Conservation (phyloP, 2,113 vertebrate species). For the Calypte anna region DNA sequence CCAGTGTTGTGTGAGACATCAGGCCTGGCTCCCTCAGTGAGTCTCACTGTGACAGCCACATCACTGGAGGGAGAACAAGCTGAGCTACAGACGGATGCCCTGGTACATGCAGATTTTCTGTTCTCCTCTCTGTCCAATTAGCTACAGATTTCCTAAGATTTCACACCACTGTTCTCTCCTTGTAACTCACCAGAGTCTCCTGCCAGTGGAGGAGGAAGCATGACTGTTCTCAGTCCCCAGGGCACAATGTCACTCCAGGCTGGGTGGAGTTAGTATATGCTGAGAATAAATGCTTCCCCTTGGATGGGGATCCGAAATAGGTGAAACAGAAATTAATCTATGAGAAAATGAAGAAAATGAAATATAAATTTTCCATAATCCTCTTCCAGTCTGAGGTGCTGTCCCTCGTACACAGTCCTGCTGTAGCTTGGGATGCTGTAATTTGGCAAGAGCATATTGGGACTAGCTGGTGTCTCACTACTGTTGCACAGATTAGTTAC, state of each 20-base stretch:
- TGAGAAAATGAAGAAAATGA: neutral
- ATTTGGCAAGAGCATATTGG: neutral
- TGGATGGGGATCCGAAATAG: neutral
- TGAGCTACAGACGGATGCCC: slow-evolving; percentile 43
- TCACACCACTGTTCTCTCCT: neutral
- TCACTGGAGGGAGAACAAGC: slow-evolving; percentile 66
- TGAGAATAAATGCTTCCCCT: slow-evolving; percentile 3
- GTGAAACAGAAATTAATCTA: neutral
- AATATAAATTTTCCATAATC: neutral
- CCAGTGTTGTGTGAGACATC: slow-evolving; percentile 81
- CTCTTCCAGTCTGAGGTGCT: neutral
- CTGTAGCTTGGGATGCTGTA: neutral
- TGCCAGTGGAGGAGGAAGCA: neutral
- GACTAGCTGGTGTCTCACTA: neutral
- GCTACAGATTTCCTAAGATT: neutral
- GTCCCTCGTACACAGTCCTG: rapidly evolving
- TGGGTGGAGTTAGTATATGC: neutral
- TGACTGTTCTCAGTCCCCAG: neutral
- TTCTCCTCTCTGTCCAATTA: neutral
- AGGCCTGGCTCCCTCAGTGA: slow-evolving; percentile 85
- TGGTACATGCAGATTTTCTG: slow-evolving; percentile 48
- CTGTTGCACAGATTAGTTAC: neutral
- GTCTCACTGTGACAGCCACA: slow-evolving; percentile 75
- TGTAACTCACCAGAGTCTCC: neutral
- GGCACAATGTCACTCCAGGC: neutral